These are phyloP conservation scores for Podarcis cretensis DNA, from an alignment of 2,113 vertebrate species.

Conservation along the genomic window DNA sequence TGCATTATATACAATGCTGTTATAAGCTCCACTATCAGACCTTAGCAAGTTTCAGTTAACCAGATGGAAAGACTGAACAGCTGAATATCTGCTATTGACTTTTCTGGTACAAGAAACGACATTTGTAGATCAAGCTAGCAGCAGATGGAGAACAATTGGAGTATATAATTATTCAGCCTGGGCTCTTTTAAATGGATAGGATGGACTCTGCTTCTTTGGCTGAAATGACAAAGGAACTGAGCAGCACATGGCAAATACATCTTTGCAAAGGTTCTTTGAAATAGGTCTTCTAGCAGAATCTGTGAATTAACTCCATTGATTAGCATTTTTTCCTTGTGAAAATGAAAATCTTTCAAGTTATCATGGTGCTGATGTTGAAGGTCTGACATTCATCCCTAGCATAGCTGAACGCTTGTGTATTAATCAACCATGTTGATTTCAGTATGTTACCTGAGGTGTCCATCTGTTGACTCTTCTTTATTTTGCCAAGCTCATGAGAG, in stretches of 20 bases:
- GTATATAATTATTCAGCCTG: slow-evolving; percentile 63
- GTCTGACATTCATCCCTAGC: slow-evolving; percentile 52
- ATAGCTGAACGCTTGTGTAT: slow-evolving; percentile 56
- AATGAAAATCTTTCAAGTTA: slow-evolving; percentile 55
- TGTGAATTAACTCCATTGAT: slow-evolving; percentile 44
- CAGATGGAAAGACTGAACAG: slow-evolving; percentile 60
- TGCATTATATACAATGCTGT: neutral
- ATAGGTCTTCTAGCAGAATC: slow-evolving; percentile 35
- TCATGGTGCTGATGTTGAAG: slow-evolving; percentile 42
- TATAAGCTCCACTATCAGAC: slow-evolving; percentile 12
- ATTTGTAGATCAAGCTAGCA: slow-evolving; percentile 69
- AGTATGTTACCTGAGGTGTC: slow-evolving; percentile 64
- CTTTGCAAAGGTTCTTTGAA: slow-evolving; percentile 50
- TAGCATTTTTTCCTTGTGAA: slow-evolving; percentile 25
- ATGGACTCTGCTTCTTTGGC: slow-evolving; percentile 59
- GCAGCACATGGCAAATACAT: slow-evolving; percentile 38
- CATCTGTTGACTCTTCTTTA: slow-evolving; percentile 62
- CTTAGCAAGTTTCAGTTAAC: slow-evolving; percentile 38
- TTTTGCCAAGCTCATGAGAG: slow-evolving; percentile 62
- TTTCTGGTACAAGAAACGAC: slow-evolving; percentile 64
- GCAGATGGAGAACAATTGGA: slow-evolving; percentile 68
- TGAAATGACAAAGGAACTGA: slow-evolving; percentile 48
- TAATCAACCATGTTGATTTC: slow-evolving; percentile 67
- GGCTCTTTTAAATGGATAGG: slow-evolving; percentile 56
- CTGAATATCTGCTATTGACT: slow-evolving; percentile 63